Evolutionary conservation across 2,888 invertebrate genomes (phyloP).

Genomic region (Andrena dorsata): DNA sequence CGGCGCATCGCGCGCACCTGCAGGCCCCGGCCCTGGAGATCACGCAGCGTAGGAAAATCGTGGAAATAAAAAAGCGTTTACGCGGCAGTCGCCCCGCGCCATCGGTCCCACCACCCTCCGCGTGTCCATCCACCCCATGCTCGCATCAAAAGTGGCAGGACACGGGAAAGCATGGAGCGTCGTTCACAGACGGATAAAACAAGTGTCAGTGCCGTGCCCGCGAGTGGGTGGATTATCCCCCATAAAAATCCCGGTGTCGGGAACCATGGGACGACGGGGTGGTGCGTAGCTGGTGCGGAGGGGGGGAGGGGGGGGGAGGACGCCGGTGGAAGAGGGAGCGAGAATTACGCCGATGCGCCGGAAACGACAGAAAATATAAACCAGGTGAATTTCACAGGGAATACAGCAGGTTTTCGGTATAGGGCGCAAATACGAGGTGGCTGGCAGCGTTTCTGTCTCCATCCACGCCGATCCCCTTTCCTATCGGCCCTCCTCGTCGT

Average conservation of each 20-base stretch:
- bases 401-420: slow-evolving; percentile 60
- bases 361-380: slow-evolving; percentile 76
- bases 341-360: slow-evolving; percentile 68
- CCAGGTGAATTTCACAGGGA: slow-evolving; percentile 74
- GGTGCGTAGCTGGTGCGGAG: not conserved
- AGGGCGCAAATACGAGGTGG: slow-evolving; percentile 68
- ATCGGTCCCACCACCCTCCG: slow-evolving; percentile 1
- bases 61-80: slow-evolving; percentile 72
- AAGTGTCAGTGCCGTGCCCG: slow-evolving; percentile 68
- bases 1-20: slow-evolving; percentile 45
- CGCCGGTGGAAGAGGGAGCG: slow-evolving; percentile 34
- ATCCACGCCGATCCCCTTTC: slow-evolving; percentile 27
- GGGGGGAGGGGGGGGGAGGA: not conserved
- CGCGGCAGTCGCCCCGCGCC: slow-evolving; percentile 49
- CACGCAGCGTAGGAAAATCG: slow-evolving; percentile 51
- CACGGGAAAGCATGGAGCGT: slow-evolving; percentile 59
- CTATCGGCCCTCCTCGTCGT: slow-evolving; percentile 35
- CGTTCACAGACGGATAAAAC: slow-evolving; percentile 70
- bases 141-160: slow-evolving; percentile 55
- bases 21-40: slow-evolving; percentile 37
- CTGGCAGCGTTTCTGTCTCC: slow-evolving; percentile 44
- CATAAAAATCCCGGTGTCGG: slow-evolving; percentile 69
- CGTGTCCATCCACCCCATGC: slow-evolving; percentile 28
- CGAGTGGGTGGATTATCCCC: slow-evolving; percentile 69
- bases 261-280: slow-evolving; percentile 25